Evolutionary conservation across 2,888 invertebrate genomes (phyloP).

Genomic region (Alsophila aescularia): DNA sequence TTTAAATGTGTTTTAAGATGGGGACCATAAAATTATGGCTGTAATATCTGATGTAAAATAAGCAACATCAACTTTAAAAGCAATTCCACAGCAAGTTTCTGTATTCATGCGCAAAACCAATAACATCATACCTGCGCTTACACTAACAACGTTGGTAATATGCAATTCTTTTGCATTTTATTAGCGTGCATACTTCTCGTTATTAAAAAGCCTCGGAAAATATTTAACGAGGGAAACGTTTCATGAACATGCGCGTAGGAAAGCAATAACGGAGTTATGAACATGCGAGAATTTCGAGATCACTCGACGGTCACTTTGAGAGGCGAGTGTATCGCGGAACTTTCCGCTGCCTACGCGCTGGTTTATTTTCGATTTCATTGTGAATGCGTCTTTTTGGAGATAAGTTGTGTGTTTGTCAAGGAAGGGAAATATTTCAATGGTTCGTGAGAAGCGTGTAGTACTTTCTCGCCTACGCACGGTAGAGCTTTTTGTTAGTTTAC

Average conservation of each 20-base stretch:
- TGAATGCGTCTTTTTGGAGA: slow-evolving; percentile 10
- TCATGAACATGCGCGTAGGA: slow-evolving; percentile 32
- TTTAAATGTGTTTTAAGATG: too few relatives aligned
- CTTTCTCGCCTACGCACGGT: not conserved
- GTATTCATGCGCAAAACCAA: slow-evolving; percentile 6
- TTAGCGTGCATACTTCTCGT: slow-evolving; percentile 30
- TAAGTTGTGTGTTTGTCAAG: slow-evolving; percentile 14
- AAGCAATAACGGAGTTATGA: slow-evolving; percentile 63
- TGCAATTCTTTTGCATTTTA: slow-evolving; percentile 35
- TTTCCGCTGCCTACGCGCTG: slow-evolving; percentile 33
- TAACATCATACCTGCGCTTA: slow-evolving; percentile 13
- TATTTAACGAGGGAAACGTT: slow-evolving; percentile 33
- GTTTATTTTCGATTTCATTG: slow-evolving; percentile 48
- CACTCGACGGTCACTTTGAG: slow-evolving; percentile 53
- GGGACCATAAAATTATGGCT: too few relatives aligned
- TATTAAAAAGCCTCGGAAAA: slow-evolving; percentile 33
- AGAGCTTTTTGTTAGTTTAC: not conserved
- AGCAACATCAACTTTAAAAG: not conserved
- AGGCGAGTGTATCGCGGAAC: slow-evolving; percentile 50
- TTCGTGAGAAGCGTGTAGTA: not conserved
- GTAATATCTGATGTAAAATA: too few relatives aligned
- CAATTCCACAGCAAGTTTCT: not conserved
- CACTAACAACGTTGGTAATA: slow-evolving; percentile 27
- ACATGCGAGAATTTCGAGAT: slow-evolving; percentile 51
- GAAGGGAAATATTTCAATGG: slow-evolving; percentile 12